Base-by-base conservation (phyloP, 2,797 vertebrate species). In the Rhynchotus rufescens region DNA sequence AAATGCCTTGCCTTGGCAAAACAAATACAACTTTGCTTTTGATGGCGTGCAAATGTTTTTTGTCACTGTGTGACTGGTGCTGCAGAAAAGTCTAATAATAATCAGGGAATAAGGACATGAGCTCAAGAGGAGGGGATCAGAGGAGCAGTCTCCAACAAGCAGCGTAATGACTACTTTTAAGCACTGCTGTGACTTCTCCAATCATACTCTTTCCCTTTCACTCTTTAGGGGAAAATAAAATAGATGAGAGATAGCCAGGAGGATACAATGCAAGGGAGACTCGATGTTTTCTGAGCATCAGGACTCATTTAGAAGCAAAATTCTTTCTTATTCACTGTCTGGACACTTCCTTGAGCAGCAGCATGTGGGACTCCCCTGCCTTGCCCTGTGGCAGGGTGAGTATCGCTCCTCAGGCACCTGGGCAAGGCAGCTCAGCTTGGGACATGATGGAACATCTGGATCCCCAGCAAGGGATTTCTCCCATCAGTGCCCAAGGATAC, bases 241-340 rank as follows among this genome's bases (percentile, higher is more conserved):
- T 15, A 52, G 47, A 34, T 69, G 28, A 38, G 15, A 62, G 23
- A 68, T 85, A 14, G 76, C 61, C 8, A 36, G 51, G 61, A 84
- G 21, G 17, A 8, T 62, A 40, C 16, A 66, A 15, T 20, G 16
- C 7, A 22, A 69, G 79, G 9, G 8, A 72, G 21, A 8, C 3
- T 15, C 28, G 12, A 3, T 85, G 3, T 28, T 84, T 78, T 45
- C 9, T 68, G 59, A 75, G 26, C 0, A 3, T n/a, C 15, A 54
- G 25, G 42, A 7, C 13, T 73, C 17, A 1, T 26, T 54, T n/a
- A 12, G 12, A 22, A 0, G 23, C 26, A 52, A 15, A 15, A 28
- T 26, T 26, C 51, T 52, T 52, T 52, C 11, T 1, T 7, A 69
- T 12, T 49, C 0, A 0, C 32, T 64, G 12, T 26, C 10, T 4